Conservation (phyloP, 2,113 vertebrate genomes). For the Callospermophilus lateralis region DNA sequence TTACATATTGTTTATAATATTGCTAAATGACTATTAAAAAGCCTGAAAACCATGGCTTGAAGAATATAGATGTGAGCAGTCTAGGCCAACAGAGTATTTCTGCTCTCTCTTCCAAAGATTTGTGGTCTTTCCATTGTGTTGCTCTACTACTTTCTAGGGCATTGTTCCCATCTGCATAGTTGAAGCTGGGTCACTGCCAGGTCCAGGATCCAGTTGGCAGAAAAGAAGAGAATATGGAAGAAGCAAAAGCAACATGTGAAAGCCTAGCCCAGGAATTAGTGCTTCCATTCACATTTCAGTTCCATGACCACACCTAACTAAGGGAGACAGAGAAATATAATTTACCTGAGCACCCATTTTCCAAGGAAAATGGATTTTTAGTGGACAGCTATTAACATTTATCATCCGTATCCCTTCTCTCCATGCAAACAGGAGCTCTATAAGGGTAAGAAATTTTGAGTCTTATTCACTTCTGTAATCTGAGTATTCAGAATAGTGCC, state of each 20-base stretch:
- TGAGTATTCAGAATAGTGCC: not conserved
- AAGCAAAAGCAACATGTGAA: not conserved
- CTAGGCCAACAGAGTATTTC: not conserved
- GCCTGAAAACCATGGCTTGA: not conserved
- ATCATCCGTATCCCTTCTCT: not conserved
- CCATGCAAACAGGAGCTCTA: not conserved
- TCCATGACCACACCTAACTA: slow-evolving; percentile 15
- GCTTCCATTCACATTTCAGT: not conserved
- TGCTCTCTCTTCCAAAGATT: not conserved
- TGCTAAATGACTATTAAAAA: not conserved
- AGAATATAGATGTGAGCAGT: not conserved
- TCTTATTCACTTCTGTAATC: slow-evolving; percentile 5
- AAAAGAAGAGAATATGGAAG: not conserved
- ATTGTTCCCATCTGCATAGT: not conserved
- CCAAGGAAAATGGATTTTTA: slow-evolving; percentile 38
- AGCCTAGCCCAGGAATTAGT: not conserved
- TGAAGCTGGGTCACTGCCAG: not conserved
- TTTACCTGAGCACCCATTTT: not conserved
- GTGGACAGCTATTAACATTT: not conserved
- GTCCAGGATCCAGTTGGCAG: not conserved
- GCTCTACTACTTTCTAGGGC: not conserved
- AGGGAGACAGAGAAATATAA: not conserved
- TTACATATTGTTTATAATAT: not conserved
- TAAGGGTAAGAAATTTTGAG: not conserved
- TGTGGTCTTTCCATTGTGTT: not conserved